Evolutionary conservation across 2,113 vertebrate genomes (phyloP).

Genomic region (Periophthalmodon schlosseri): DNA sequence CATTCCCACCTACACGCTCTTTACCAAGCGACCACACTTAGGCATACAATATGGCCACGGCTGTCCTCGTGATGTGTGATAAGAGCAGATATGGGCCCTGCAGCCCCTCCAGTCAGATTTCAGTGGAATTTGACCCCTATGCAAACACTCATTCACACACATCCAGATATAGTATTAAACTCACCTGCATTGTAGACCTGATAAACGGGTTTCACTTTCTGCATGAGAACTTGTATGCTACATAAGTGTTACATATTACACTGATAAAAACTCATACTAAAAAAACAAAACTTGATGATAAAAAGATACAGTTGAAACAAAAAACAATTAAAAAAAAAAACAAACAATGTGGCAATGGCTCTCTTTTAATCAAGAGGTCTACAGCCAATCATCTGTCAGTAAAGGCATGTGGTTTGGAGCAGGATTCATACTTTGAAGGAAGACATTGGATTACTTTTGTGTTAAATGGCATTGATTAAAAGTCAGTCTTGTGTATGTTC

Average conservation of each 20-base stretch:
- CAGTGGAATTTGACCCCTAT: constrained; percentile 11
- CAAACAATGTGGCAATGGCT: too few relatives aligned
- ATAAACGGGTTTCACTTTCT: constrained; percentile 1
- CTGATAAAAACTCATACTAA: too few relatives aligned
- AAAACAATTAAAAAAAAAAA: too few relatives aligned
- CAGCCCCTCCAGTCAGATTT: constrained; percentile 20
- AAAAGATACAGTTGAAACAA: too few relatives aligned
- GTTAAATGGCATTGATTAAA: too few relatives aligned
- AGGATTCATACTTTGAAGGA: too few relatives aligned
- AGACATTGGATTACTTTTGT: too few relatives aligned
- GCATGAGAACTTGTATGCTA: neutral
- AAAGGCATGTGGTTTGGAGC: too few relatives aligned
- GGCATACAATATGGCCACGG: neutral
- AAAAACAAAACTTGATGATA: too few relatives aligned
- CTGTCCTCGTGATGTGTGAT: constrained; percentile 5
- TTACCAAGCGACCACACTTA: neutral
- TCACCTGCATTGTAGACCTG: neutral
- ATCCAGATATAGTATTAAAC: neutral
- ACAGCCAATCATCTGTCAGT: too few relatives aligned
- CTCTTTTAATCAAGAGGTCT: too few relatives aligned
- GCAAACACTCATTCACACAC: constrained; percentile 5
- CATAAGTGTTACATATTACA: neutral
- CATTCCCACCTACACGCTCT: neutral
- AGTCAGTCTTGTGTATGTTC: too few relatives aligned
- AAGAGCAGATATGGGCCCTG: neutral